These are phyloP conservation scores for Cyprinodon variegatus DNA, from an alignment of 2,113 vertebrate species.

Conservation along the genomic window DNA sequence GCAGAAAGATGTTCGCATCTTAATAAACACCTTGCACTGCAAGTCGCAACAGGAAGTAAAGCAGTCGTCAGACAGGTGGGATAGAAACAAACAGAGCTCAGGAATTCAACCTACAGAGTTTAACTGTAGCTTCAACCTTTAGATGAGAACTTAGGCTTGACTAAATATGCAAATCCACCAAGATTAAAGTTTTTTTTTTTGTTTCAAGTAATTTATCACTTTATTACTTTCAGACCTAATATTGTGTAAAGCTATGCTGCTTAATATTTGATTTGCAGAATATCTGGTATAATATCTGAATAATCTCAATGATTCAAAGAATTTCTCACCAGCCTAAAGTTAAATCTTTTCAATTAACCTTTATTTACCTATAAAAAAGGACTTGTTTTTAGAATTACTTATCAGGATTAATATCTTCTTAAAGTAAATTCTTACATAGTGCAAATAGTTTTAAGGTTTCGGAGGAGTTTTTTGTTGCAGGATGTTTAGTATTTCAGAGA, in stretches of 20 bases:
- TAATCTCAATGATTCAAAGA: neutral
- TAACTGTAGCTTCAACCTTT: neutral
- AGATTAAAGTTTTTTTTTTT: neutral
- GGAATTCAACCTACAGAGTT: constrained; percentile 2
- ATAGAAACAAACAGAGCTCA: neutral
- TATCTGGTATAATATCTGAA: neutral
- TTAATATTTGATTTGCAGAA: neutral
- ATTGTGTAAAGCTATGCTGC: no score
- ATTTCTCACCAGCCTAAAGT: neutral
- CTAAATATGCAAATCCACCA: neutral
- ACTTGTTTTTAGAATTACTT: neutral
- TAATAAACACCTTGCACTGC: constrained; percentile 4
- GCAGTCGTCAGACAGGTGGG: constrained; percentile 32
- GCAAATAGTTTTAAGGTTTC: neutral
- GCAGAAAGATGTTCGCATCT: constrained; percentile 7
- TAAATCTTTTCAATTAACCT: neutral
- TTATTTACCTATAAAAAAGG: neutral
- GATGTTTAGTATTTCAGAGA: neutral
- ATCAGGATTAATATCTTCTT: neutral
- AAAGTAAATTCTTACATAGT: neutral
- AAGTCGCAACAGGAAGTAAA: constrained; percentile 18
- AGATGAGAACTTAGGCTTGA: neutral
- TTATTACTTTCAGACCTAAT: neutral
- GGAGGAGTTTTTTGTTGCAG: neutral
- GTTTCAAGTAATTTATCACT: neutral